Base-by-base conservation (phyloP, 2,888 invertebrate genomes). In the Cephus sareptanus region DNA sequence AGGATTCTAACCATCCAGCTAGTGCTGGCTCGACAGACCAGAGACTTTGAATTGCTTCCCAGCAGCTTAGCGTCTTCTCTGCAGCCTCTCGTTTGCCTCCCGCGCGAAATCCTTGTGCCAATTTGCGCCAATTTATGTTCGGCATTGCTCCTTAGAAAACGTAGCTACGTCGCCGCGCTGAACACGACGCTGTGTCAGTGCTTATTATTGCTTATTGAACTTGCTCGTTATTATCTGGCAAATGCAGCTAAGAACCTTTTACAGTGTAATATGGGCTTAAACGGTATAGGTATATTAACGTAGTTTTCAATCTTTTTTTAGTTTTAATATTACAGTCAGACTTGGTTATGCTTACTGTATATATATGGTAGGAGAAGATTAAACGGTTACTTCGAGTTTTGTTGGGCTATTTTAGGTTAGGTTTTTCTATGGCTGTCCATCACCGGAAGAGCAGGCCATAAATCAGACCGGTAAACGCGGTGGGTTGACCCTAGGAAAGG, bases 1-100 rank as follows among this genome's bases (percentile, higher is more conserved):
- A 90, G 88, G 88, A 88, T 56, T 15, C 15, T 81, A 81, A 75
- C 78, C 79, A 70, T 77, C 78, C 76, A 77, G 76, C 77, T 71
- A 68, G 76, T 37, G 86, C 85, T 84, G 81, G 86, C 87, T 86
- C 87, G 87, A 85, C 87, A 83, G 81, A 85, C 84, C 84, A 82
- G 86, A 86, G 87, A 87, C 88, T 90, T 89, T 87, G 90, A 91
- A 91, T 91, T 90, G 90, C 90, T 90, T 89, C 89, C 89, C 88
- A 87, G 88, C 89, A 89, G 90, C 90, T 91, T 90, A 90, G 88
- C 88, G 89, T 34, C 33, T 90, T 87, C 88, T 86, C 85, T 83
- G 87, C 88, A 89, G 87, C 82, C 79, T 85, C 81, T 80, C 79
- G 81, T 78, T 76, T 56, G 83, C 84, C 84, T 85, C 85, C 87